phyloP scores from a whole-genome alignment of 2,113 vertebrate species.

The Ammospiza caudacuta region DNA sequence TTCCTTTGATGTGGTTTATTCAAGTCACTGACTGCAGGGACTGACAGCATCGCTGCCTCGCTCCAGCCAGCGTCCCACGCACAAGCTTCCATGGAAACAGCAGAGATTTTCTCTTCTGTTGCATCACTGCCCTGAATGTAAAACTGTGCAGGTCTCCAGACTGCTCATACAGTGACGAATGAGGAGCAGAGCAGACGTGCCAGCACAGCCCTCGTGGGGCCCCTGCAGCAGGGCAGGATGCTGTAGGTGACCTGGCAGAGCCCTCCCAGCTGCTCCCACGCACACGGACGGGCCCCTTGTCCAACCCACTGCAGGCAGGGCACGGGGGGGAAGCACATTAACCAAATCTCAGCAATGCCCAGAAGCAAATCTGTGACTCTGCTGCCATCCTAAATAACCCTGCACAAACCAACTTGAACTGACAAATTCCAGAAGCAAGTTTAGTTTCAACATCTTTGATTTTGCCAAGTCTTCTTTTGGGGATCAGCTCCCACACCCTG shows the following conservation, averaged over 20 bases:
- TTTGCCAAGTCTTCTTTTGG: not conserved
- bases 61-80: not conserved
- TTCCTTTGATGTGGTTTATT: not conserved
- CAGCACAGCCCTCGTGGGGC: accelerated
- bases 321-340: not conserved
- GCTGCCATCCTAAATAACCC: not conserved
- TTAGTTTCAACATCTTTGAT: not conserved
- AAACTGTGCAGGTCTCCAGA: not conserved
- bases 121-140: not conserved
- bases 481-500: not conserved
- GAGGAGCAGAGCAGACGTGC: not conserved
- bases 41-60: not conserved
- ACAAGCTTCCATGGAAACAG: constrained; percentile 57
- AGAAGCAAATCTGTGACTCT: not conserved
- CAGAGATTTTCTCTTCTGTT: not conserved
- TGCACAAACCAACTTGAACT: not conserved
- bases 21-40: not conserved
- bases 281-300: accelerated
- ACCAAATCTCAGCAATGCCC: not conserved
- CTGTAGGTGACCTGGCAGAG: accelerated
- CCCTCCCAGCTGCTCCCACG: accelerated
- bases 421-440: not conserved
- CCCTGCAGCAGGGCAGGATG: not conserved
- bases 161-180: not conserved
- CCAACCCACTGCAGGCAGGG: accelerated